Evolutionary conservation across 2,888 invertebrate genomes (phyloP), one percentile per base, ranked within the genome.

Genomic region (Graphium colonna): DNA sequence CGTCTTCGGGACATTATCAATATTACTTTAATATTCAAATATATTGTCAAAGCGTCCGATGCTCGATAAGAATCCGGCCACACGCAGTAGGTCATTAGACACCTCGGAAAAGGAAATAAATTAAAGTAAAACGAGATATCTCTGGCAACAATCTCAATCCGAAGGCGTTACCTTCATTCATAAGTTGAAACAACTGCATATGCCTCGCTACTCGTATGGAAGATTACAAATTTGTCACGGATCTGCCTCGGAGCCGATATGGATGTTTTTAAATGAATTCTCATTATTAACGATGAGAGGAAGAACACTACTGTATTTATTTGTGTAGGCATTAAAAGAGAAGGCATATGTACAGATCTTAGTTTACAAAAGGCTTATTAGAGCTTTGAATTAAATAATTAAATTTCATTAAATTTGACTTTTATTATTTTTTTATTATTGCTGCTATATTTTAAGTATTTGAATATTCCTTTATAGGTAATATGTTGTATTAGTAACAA

Each of bases 1-100:
- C 67, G 72, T 69, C 64, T 58, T 62, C 60, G 31, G 71, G 69
- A 71, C 71, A 70, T 73, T 79, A 76, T 77, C 75, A 75, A 82
- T 79, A 77, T 74, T 63, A 79, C 77, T 79, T 82, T 80, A 82
- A 82, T 83, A 85, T 79, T 79, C 79, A 68, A 81, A 83, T 86
- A 85, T 85, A 87, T 83, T 85, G 83, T 84, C 87, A 81, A 82
- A 79, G 79, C 78, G 68, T 77, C 76, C 80, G 74, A 75, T 77
- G 77, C 73, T 73, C 83, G 83, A 86, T 88, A 88, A 88, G 86
- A 86, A 83, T 82, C 82, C 71, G 88, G 78, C 88, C 88, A 87
- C 88, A 86, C 88, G 78, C 88, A 84, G 77, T 77, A 79, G 75
- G 83, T 86, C 87, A 87, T 88, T 88, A 87, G 87, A 88, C 88